Evolutionary conservation across 1,140 invertebrate genomes (phyloP), one percentile per base, ranked within the genome.

Genomic region (Eumeta japonica): DNA sequence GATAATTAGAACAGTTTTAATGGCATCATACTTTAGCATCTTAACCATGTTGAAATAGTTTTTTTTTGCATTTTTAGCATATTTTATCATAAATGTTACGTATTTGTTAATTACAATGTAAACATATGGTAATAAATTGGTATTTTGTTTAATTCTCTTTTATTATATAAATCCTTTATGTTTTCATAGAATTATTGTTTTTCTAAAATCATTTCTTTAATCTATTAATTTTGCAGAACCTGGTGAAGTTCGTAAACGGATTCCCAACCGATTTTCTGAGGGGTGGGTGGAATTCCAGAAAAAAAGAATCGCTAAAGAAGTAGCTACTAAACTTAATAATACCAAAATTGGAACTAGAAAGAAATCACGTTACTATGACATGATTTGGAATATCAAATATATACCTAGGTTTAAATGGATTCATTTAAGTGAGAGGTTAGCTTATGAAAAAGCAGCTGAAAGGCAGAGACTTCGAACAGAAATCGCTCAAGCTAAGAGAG

Each of bases 221-320:
- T 29, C 4, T 37, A 28, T 16, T 14, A 28, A 16, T 50, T 41
- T 72, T 72, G 37, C 44, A 77, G 72, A 75, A 48, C 67, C 66
- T 35, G 68, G 65, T 41, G 78, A 79, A 77, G 65, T 83, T 78
- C 44, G 83, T 65, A 62, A 79, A 71, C 36, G 89, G 81, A 63
- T 71, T 54, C 58, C 67, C 28, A 68, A 70, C 38, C 59, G 74
- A 83, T 98, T 92, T 52, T 87, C 86, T 3, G 95, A 98, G 81
- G 95, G 95, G 14, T 98, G 95, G 95, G 80, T 98, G 2, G 95
- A 98, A 73, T 98, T 97, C 78, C 82, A 88, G 62, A 88, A 88
- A 39, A 95, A 95, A 73, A 85, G 82, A 54, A 76, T 89, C 17
- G 94, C 94, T 2, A 97, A 97, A 77, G 67, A 81, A 62, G 89